Evolutionary conservation across 1,140 invertebrate genomes (phyloP).

Genomic region (Scaptomyza graminum): DNA sequence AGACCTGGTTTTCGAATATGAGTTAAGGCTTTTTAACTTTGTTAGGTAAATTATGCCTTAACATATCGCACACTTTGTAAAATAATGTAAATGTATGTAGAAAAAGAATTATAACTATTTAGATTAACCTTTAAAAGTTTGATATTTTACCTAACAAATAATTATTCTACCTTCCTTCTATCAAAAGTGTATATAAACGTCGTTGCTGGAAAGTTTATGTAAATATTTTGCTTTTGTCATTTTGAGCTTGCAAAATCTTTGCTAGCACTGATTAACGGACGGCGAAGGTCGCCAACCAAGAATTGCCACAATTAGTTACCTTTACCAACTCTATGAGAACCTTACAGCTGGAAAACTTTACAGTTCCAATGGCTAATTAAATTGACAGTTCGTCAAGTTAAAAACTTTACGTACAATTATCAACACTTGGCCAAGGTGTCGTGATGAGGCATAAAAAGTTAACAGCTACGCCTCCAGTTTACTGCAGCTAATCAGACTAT

Average conservation of each 20-base stretch:
- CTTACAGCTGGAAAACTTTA: conserved; percentile 55
- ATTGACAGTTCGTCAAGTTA: conserved; percentile 34
- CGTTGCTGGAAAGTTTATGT: neutral
- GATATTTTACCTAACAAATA: no score
- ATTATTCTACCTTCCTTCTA: no score
- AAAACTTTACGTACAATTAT: conserved; percentile 78
- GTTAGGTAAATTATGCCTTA: neutral
- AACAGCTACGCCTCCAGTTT: conserved; percentile 40
- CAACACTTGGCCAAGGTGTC: conserved; percentile 62
- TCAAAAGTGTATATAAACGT: neutral
- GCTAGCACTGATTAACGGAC: conserved; percentile 51
- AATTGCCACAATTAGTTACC: conserved; percentile 5
- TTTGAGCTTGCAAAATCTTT: conserved; percentile 25
- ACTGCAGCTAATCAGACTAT: conserved; percentile 10
- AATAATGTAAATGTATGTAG: neutral
- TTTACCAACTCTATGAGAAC: conserved; percentile 26
- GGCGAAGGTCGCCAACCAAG: conserved; percentile 36
- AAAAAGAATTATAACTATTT: neutral
- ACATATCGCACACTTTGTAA: neutral
- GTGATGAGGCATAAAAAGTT: conserved; percentile 71
- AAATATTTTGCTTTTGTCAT: neutral
- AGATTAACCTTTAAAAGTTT: no score
- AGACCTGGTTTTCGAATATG: conserved; percentile 23
- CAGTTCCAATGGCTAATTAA: conserved; percentile 63
- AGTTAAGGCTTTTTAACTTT: conserved; percentile 3